Conservation (phyloP, 2,888 invertebrate species). For the Cyclophora punctaria region DNA sequence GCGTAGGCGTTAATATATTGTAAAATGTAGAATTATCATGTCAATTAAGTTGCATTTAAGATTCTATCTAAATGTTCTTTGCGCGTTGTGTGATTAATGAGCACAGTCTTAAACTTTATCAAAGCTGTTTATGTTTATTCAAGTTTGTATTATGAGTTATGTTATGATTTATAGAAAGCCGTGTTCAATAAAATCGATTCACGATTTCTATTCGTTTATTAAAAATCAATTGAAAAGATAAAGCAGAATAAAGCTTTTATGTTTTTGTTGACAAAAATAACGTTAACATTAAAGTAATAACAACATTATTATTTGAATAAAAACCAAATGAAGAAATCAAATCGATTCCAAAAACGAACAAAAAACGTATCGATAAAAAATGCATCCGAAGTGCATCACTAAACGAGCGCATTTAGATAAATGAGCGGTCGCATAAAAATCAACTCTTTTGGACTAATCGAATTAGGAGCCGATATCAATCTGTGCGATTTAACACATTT, state of each 20-base stretch:
- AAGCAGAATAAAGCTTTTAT: too few species aligned
- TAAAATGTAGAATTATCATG: slow-evolving; percentile 29
- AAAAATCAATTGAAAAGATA: too few species aligned
- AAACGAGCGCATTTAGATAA: slow-evolving; percentile 57
- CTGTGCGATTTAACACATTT: slow-evolving; percentile 70
- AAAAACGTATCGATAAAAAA: slow-evolving; percentile 14
- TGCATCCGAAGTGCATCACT: slow-evolving; percentile 29
- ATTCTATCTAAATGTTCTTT: slow-evolving; percentile 17
- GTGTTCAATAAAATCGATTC: too few species aligned
- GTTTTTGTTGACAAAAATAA: too few species aligned
- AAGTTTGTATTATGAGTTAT: too few species aligned
- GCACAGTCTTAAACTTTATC: background rate
- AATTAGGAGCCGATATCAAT: slow-evolving; percentile 68
- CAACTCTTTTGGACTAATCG: slow-evolving; percentile 71
- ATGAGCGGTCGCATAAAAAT: slow-evolving; percentile 67
- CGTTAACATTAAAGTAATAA: too few species aligned
- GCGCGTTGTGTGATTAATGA: slow-evolving; percentile 2
- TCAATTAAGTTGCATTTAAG: slow-evolving; percentile 21
- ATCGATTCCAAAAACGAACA: slow-evolving; percentile 1
- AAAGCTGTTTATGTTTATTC: background rate
- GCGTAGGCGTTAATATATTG: slow-evolving; percentile 37
- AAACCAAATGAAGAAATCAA: too few species aligned
- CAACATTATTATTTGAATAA: too few species aligned
- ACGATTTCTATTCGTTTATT: too few species aligned
- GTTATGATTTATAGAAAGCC: too few species aligned